Evolutionary conservation across 2,797 vertebrate species (phyloP), one percentile per base, ranked within the genome.

Genomic region (Cyclopterus lumpus): DNA sequence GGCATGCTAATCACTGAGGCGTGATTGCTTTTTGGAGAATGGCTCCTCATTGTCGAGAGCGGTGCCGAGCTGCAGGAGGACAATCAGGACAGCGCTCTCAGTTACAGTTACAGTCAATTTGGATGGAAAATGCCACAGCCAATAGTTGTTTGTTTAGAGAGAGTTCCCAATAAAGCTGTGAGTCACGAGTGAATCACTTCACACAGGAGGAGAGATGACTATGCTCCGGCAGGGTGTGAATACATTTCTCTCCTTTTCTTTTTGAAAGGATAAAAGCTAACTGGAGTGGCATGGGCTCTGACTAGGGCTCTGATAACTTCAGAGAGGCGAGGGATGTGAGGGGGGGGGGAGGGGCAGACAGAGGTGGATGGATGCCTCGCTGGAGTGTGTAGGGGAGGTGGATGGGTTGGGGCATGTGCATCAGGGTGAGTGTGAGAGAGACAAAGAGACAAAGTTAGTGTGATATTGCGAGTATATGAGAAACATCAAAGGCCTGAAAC

Each of bases 151-250:
- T 92, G 89, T 89, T 89, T 91, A 75, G 83, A 83, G 79, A 80
- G 81, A 86, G 86, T 80, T 79, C 90, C 88, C 83, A 89, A 90
- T 91, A 87, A 93, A 82, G 74, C 86, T 82, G 49, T 92, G 92
- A 93, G 85, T 92, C 92, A 89, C 68, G 12, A 85, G 85, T 89
- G 92, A 93, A 91, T 92, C 88, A 93, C 83, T 89, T 88, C 86
- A 86, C 86, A 87, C 86, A 88, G 86, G 79, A 89, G 89, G 83
- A 77, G 80, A 75, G 86, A 91, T 88, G 90, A 93, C 88, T 89
- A 73, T 71, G 69, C 88, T 89, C 70, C 73, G 34, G 84, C 73
- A 73, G 77, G 72, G 73, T 87, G 85, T 84, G 86, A 91, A 92
- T 90, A 86, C 86, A 86, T 88, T 84, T 77, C 86, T 77, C 85